These are phyloP conservation scores for Invenusta paracnida DNA, from an alignment of 2,888 invertebrate genomes.

Conservation along the genomic window DNA sequence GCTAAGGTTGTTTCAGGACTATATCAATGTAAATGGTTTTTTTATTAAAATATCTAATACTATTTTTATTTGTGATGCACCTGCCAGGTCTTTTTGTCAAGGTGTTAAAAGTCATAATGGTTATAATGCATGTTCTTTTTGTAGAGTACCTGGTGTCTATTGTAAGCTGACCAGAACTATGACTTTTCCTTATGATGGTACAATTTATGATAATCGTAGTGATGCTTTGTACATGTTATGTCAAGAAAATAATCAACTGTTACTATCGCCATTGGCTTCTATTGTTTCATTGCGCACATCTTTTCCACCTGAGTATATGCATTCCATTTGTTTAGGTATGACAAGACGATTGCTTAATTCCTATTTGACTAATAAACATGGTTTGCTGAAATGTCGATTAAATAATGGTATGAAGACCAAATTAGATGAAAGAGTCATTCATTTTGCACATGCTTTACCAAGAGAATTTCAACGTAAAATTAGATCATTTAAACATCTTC, in stretches of 20 bases:
- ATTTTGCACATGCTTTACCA: not conserved
- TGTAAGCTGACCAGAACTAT: not conserved
- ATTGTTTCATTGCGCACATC: slow-evolving; percentile 36
- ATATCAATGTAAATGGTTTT: not conserved
- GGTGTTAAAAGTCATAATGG: slow-evolving; percentile 43
- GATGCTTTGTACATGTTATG: not conserved
- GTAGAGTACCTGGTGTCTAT: slow-evolving; percentile 29
- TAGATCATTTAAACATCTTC: not conserved
- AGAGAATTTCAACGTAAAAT: slow-evolving; percentile 25
- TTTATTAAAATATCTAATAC: not conserved
- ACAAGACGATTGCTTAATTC: not conserved
- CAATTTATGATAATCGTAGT: not conserved
- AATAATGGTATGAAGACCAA: not conserved
- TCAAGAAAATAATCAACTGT: slow-evolving; percentile 38
- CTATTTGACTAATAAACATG: not conserved
- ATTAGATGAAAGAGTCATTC: not conserved
- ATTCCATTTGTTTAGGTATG: not conserved
- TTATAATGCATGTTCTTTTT: slow-evolving; percentile 43
- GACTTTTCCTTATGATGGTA: slow-evolving; percentile 24
- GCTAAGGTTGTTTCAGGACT: not conserved
- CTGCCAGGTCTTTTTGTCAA: slow-evolving; percentile 45
- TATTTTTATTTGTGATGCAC: slow-evolving; percentile 46
- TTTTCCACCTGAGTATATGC: slow-evolving; percentile 47
- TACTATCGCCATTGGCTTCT: slow-evolving; percentile 42
- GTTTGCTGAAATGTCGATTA: not conserved